These are phyloP conservation scores for Parnassius apollo DNA, from an alignment of 2,888 invertebrate genomes.

Conservation along the genomic window DNA sequence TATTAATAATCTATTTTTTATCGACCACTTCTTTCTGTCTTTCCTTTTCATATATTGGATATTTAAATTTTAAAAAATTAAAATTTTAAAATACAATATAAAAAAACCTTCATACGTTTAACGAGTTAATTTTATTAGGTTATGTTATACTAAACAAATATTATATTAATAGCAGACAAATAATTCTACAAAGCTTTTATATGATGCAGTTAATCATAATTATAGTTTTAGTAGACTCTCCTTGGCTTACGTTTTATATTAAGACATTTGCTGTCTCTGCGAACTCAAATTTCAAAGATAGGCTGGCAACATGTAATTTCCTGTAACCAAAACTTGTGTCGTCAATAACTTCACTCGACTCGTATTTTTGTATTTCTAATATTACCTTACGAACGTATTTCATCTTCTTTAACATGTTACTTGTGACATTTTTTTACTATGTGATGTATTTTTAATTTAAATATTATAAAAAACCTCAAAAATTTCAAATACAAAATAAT, in stretches of 20 bases:
- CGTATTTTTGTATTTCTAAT: conserved; percentile 20
- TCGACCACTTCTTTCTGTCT: too few relatives aligned
- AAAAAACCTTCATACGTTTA: too few relatives aligned
- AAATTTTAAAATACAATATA: too few relatives aligned
- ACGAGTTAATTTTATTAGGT: not conserved
- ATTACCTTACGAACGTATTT: conserved; percentile 18
- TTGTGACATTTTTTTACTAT: conserved; percentile 3
- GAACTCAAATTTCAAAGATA: conserved; percentile 22
- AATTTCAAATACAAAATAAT: too few relatives aligned
- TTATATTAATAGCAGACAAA: not conserved
- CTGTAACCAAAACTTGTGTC: conserved; percentile 17
- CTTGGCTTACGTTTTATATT: not conserved
- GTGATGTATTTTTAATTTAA: not conserved
- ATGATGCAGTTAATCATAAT: conserved; percentile 20
- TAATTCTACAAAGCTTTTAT: not conserved
- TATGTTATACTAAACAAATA: not conserved
- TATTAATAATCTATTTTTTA: too few relatives aligned
- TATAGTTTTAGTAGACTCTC: not conserved
- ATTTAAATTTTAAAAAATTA: too few relatives aligned
- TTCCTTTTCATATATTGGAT: too few relatives aligned
- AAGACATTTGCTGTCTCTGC: not conserved
- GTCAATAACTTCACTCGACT: conserved; percentile 17
- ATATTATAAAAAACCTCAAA: too few relatives aligned
- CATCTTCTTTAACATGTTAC: conserved; percentile 7
- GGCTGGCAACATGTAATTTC: conserved; percentile 19